Evolutionary conservation across 2,113 vertebrate species (phyloP), one percentile per base, ranked within the genome.

Genomic region (Salvelinus fontinalis): DNA sequence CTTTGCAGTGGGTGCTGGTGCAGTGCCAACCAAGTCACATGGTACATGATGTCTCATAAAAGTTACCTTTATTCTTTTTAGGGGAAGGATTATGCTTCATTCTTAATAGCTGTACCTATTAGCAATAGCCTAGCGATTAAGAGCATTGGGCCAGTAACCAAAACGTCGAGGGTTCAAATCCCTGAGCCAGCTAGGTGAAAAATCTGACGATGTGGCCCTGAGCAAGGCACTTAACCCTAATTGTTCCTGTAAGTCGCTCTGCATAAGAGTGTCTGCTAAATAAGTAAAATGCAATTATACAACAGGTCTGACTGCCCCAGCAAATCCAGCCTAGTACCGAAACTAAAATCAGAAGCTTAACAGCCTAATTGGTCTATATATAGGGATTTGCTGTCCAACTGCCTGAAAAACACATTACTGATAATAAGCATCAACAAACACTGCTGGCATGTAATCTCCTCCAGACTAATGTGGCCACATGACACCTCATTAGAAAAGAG

Each of bases 51-150:
- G 81, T 87, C 78, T 90, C 84, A 78, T 89, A 84, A 20, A 70
- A 79, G 73, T 86, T 86, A 88, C 89, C 85, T 88, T 90, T 75
- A 81, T 72, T 85, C 76, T 77, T 86, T 75, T 83, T 72, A 69
- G 79, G 26, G 75, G 77, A 85, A 79, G 84, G 87, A 82, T 83
- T 83, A 68, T 79, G 80, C 85, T 84, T 76, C 80, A 69, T 54
- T 14, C 16, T 54, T 18, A 14, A 16, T 81, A 68, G 62, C 71
- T 68, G 73, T 51, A 74, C 77, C 57, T 68, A 20, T 49, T 27
- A 26, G 71, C 75, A 9, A 9, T 44, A 44, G 39, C 9, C 9
- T 44, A 44, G 39, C 2, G 2, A 11, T 44, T 44, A 44, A 44
- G 39, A 44, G 2, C 9, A 44, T 44, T 3, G 8, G 39, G 39